Evolutionary conservation across 2,888 invertebrate species (phyloP).

Genomic region (Drosophila nr. perissopoda): DNA sequence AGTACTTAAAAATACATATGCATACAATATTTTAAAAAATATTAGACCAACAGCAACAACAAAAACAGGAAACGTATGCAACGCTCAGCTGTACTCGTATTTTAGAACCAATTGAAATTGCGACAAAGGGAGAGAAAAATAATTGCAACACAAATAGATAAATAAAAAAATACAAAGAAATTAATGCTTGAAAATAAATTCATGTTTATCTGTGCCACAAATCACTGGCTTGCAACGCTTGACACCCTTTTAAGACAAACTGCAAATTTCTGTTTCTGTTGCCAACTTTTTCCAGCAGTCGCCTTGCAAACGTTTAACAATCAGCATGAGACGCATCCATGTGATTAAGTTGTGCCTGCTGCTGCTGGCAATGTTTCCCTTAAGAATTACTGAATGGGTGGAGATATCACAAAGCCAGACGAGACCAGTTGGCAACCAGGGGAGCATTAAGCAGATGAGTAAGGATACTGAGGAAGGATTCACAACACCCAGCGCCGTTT

Average conservation of each 20-base stretch:
- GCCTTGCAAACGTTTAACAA: constrained; percentile 2
- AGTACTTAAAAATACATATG: constrained; percentile 43
- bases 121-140: constrained; percentile 23
- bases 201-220: constrained; percentile 33
- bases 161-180: constrained; percentile 44
- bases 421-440: constrained; percentile 11
- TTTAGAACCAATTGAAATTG: constrained; percentile 57
- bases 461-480: constrained; percentile 35
- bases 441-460: neutral
- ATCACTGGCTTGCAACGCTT: constrained; percentile 61
- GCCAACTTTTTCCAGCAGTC: constrained; percentile 36
- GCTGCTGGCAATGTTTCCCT: constrained; percentile 27
- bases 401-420: constrained; percentile 55
- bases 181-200: constrained; percentile 44
- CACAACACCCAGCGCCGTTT: constrained; percentile 79
- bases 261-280: constrained; percentile 6
- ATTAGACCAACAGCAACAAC: constrained; percentile 33
- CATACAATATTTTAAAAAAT: constrained; percentile 20
- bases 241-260: constrained; percentile 54
- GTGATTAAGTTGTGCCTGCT: constrained; percentile 33
- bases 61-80: constrained; percentile 28
- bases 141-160: constrained; percentile 23
- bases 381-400: constrained; percentile 57
- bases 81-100: constrained; percentile 58
- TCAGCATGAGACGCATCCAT: constrained; percentile 47